These are phyloP conservation scores for Neopipo cinnamomea DNA, from an alignment of 2,113 vertebrate species.

Conservation along the genomic window DNA sequence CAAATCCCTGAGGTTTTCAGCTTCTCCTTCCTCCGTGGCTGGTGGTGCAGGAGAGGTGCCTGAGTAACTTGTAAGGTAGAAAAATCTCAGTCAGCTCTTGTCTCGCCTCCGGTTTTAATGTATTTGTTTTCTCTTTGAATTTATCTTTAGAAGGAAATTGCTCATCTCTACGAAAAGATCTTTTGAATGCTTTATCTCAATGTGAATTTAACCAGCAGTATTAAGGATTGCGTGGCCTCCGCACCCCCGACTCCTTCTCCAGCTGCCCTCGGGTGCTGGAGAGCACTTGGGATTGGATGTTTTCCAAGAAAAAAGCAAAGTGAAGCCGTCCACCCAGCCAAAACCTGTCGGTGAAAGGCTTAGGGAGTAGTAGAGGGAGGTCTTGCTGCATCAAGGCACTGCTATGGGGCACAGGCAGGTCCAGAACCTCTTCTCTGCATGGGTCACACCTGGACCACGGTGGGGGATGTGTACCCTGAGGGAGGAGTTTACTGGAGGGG, in stretches of 20 bases:
- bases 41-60: not conserved
- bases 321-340: not conserved
- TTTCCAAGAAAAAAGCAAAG: not conserved
- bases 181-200: not conserved
- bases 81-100: not conserved
- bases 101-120: not conserved
- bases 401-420: rapidly evolving
- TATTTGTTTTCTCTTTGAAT: not conserved
- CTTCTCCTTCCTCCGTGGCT: not conserved
- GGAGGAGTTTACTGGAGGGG: not conserved
- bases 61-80: not conserved
- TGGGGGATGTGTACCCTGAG: not conserved
- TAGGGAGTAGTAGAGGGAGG: not conserved
- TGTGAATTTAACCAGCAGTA: conserved; percentile 34
- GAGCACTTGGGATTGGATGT: rapidly evolving
- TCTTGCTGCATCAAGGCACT: not conserved
- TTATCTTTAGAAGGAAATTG: not conserved
- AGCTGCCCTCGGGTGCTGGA: not conserved
- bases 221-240: not conserved
- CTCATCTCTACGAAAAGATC: conserved; percentile 3
- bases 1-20: not conserved
- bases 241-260: not conserved
- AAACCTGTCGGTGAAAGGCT: not conserved
- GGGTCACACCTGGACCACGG: rapidly evolving
- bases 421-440: not conserved